These are phyloP conservation scores for Oncorhynchus kisutch DNA, from an alignment of 2,113 vertebrate species.

Conservation along the genomic window DNA sequence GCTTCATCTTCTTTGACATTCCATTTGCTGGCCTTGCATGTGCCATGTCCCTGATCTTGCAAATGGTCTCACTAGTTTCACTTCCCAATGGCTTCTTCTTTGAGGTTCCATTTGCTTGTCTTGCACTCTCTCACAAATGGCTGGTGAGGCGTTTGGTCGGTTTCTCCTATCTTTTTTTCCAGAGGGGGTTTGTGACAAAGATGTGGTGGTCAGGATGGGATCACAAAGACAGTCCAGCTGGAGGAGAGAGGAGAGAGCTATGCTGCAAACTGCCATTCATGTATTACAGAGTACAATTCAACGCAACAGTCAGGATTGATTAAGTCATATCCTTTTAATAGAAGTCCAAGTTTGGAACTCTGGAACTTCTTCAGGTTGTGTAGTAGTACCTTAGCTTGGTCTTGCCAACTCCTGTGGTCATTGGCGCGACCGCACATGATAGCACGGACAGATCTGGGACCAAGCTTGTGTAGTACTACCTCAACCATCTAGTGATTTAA, in stretches of 20 bases:
- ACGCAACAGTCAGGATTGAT: conserved; percentile 3
- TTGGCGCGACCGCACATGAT: no score
- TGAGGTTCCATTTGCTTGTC: background rate
- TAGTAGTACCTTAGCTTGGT: background rate
- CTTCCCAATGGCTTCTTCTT: no score
- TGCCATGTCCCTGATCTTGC: background rate
- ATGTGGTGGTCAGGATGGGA: conserved; percentile 13
- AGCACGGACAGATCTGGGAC: no score
- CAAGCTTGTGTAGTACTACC: background rate
- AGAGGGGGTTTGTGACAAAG: conserved; percentile 6
- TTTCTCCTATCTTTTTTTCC: background rate
- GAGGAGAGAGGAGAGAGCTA: background rate
- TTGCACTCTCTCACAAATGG: background rate
- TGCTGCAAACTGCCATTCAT: background rate
- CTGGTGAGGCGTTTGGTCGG: background rate
- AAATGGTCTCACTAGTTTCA: background rate
- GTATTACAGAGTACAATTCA: conserved; percentile 4
- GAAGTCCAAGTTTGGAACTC: conserved; percentile 10
- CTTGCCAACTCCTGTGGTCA: no score
- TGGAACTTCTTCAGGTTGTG: conserved; percentile 26
- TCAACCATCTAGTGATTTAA: conserved; percentile 16
- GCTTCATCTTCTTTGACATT: background rate
- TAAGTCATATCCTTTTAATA: conserved; percentile 13
- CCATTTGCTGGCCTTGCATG: background rate
- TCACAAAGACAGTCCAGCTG: conserved; percentile 1